Base-by-base conservation (phyloP, 2,797 vertebrate genomes). In the Crypturellus tataupa region DNA sequence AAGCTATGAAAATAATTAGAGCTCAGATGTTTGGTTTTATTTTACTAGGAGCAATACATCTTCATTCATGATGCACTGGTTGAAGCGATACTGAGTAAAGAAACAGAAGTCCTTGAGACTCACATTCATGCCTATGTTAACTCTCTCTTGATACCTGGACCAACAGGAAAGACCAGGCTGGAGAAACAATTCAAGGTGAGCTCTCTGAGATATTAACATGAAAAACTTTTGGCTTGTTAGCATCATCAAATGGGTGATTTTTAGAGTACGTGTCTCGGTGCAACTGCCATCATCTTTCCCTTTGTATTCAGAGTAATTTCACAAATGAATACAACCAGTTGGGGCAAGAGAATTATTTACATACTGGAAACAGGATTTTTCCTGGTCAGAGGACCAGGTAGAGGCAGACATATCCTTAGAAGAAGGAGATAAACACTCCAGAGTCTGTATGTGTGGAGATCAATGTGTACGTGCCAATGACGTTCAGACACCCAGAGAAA, bases 161-260 rank as follows among this genome's bases (percentile, higher is more conserved):
- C 98, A 53, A 98, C 98, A 56, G 99, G 99, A 95, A 98, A 97
- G 95, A 99, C 98, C 4, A 97, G 94, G 18, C 97, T 99, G 72
- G 99, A 99, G 89, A 98, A 98, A 78, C 99, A 99, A 96, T 99
- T 99, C 96, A 98, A 99, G 98, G 99, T 99, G 95, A 98, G 97
- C 69, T 69, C 29, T 77, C 73, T 11, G 15, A 65, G 16, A 35
- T 2, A 49, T 49, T 42, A 44, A 44, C 31, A 19, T 5, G 1
- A 88, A 93, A 60, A 76, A 9, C 24, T 75, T 94, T 21, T 33
- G 10, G 6, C 58, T 59, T 93, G 18, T 56, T 87, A 59, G 20
- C 14, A n/a, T n/a, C 31, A 18, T 56, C 31, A 56, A n/a, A n/a
- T 63, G 35, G 69, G 23, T 80, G 13, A 55, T 37, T 69, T 55